Percentiles rank a stretch among this genome's conserved stretches.
Evolutionary conservation across 2,888 invertebrate species (phyloP).

Genomic region (Caenorhabditis sp.): DNA sequence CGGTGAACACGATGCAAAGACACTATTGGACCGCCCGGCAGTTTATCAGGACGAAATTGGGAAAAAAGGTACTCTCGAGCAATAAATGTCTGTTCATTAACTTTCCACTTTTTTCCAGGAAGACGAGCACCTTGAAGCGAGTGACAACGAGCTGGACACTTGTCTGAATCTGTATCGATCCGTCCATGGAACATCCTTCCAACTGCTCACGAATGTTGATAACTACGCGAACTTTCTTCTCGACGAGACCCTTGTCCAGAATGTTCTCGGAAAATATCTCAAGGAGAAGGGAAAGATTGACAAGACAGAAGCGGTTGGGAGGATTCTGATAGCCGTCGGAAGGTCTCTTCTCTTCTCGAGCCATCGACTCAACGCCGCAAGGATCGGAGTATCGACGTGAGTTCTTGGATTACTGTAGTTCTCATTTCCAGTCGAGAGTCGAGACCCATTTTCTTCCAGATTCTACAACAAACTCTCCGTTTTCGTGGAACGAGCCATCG

Average conservation of each 20-base stretch:
- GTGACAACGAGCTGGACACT: slow-evolving; percentile 96
- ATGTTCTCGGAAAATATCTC: slow-evolving; percentile 93
- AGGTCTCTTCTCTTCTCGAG: slow-evolving; percentile 68
- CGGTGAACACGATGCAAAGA: slow-evolving; percentile 88
- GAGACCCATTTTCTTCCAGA: too few species aligned
- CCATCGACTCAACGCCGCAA: slow-evolving; percentile 66
- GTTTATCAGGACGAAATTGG: slow-evolving; percentile 85
- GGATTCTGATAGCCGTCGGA: slow-evolving; percentile 67
- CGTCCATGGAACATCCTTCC: slow-evolving; percentile 84
- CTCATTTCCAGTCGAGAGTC: too few species aligned
- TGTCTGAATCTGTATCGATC: slow-evolving; percentile 89
- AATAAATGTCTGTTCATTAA: too few species aligned
- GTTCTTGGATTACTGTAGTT: too few species aligned
- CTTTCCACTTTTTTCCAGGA: slow-evolving; percentile 87
- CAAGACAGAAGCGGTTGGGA: slow-evolving; percentile 87
- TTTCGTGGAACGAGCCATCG: slow-evolving; percentile 94
- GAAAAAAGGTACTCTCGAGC: slow-evolving; percentile 75
- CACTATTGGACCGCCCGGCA: slow-evolving; percentile 99
- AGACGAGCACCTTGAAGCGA: slow-evolving; percentile 96
- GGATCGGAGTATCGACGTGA: slow-evolving; percentile 61
- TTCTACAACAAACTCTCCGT: slow-evolving; percentile 94
- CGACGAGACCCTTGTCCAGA: slow-evolving; percentile 95
- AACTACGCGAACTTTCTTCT: slow-evolving; percentile 91
- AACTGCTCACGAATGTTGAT: slow-evolving; percentile 84
- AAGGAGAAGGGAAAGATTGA: slow-evolving; percentile 94